Conservation (phyloP, 2,113 vertebrate species). For the Melanerpes formicivorus region DNA sequence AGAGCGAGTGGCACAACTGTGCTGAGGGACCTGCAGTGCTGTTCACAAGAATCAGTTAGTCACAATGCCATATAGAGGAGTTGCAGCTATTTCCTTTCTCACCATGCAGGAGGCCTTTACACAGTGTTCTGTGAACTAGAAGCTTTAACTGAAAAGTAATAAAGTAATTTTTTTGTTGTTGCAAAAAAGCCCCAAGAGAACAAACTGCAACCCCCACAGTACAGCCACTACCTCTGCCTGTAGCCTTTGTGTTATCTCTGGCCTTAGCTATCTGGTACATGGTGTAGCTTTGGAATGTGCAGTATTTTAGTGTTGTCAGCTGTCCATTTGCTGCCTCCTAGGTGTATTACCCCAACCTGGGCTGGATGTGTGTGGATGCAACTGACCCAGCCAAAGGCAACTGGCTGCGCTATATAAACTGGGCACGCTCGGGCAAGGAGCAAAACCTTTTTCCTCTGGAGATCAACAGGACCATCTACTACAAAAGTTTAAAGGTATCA, state of each 20-base stretch:
- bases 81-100: neutral
- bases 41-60: neutral
- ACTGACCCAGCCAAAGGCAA: conserved; percentile 92
- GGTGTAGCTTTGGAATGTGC: neutral
- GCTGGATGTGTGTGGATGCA: conserved; percentile 96
- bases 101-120: neutral
- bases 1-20: neutral
- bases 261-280: fast-evolving
- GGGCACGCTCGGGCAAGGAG: conserved; percentile 89
- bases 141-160: neutral
- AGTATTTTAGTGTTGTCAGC: neutral
- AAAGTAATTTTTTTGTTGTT: neutral
- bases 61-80: neutral
- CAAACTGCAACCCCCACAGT: fast-evolving
- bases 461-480: conserved; percentile 94
- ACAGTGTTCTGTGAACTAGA: neutral
- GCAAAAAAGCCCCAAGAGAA: neutral
- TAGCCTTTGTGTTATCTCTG: neutral
- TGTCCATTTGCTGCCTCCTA: neutral
- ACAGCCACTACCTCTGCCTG: neutral
- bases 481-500: conserved; percentile 91
- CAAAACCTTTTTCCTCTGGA: conserved; percentile 94
- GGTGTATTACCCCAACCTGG: conserved; percentile 92
- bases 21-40: neutral
- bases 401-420: conserved; percentile 93